Evolutionary conservation across 2,888 invertebrate genomes (phyloP), one percentile per base, ranked within the genome.

Genomic region (Dynastes grantii): DNA sequence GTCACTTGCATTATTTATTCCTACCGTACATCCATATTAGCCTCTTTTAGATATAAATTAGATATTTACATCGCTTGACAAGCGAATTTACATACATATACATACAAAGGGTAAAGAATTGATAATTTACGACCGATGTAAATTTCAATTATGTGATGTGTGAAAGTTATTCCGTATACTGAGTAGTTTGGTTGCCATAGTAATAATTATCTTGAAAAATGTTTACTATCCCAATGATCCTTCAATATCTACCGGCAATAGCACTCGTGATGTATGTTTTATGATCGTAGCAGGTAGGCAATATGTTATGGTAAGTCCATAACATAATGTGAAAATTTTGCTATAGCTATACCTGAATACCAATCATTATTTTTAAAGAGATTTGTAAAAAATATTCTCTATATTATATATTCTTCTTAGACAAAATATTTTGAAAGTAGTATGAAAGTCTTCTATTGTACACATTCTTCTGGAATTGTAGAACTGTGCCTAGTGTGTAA

Each of bases 91-190:
- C 68, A 68, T 45, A 22, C 45, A 49, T 27, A 49, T 27, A 68
- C 22, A 49, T 29, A 37, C 40, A 68, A 27, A 49, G 27, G 27
- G 68, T 22, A 68, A 68, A 68, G 68, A 68, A 68, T 27, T 49
- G 49, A 68, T 68, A 45, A 68, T 68, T 68, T 68, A 68, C 51
- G 68, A 68, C 16, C 37, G 68, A 49, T 49, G 68, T 51, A 68
- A 68, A 68, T 68, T 45, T 68, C 16, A 49, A 68, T 68, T 68
- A 51, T 68, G 68, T 49, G 61, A 68, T 68, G 68, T 51, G 68
- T 68, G 68, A 68, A 68, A 68, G 68, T 29, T 68, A 68, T 68
- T 16, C 9, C 22, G 13, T 65, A 49, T 61, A 29, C 3, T 9
- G 61, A 6, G 11, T 22, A 29, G 55, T 16, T 55, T 55, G n/a